Evolutionary conservation across 1,140 invertebrate genomes (phyloP), one percentile per base, ranked within the genome.

Genomic region (Rhyzopertha dominica): DNA sequence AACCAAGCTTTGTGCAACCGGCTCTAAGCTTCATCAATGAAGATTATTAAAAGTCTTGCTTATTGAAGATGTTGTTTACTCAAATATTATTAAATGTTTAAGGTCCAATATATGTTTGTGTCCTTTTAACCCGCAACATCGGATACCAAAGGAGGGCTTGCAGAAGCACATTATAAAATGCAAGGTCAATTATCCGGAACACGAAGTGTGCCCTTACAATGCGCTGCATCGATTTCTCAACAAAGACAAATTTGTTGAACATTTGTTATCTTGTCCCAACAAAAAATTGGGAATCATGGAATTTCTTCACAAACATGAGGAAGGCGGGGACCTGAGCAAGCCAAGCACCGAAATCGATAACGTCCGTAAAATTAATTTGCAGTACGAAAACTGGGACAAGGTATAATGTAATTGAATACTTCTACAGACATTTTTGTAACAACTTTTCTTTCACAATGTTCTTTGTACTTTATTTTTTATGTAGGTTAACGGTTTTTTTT

Each of bases 81-180:
- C n/a, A n/a, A n/a, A n/a, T n/a, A n/a, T n/a, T n/a, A n/a, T n/a
- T n/a, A n/a, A n/a, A n/a, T n/a, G n/a, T n/a, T n/a, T n/a, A n/a
- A n/a, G n/a, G n/a, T n/a, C n/a, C n/a, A n/a, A n/a, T n/a, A n/a
- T n/a, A n/a, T n/a, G n/a, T n/a, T n/a, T n/a, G 5, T 59, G 56
- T 16, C 56, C 56, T 14, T 59, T 56, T 18, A 56, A 59, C 40
- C 18, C 42, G 5, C 19, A 35, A 10, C 57, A 59, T 34, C 29
- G 51, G 8, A 43, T 59, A 37, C 8, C 37, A 4, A 36, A 52
- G 20, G 24, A 22, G 28, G 34, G 32, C 19, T 25, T 59, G 9
- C 54, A 59, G 44, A 26, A 40, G 9, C 58, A 59, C 34, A 49
- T 59, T 5, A 47, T 59, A 14, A 43, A 31, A 7, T 57, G 58